Evolutionary conservation across 2,888 invertebrate genomes (phyloP), one percentile per base, ranked within the genome.

Genomic region (Resseliella maxima): DNA sequence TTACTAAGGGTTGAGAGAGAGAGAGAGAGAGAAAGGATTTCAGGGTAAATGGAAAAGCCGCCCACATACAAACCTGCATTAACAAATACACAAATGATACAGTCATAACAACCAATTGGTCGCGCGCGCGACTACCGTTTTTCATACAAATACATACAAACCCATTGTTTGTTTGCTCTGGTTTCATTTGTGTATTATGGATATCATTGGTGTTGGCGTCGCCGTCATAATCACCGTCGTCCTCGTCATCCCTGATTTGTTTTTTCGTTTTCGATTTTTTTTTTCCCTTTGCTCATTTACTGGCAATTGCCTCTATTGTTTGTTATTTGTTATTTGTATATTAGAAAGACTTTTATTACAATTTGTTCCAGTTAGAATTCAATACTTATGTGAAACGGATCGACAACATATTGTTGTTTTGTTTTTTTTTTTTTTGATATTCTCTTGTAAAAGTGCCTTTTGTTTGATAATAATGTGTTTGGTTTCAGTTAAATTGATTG

Each of bases 311-410:
- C 27, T 59, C n/a, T 24, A n/a, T n/a, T n/a, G n/a, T n/a, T n/a
- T n/a, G n/a, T 27, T 72, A 12, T 15, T 59, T 15, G 59, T 59
- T 0, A 2, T 31, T 15, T 72, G 31, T 72, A 72, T 72, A 72
- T 72, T 31, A 31, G 72, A 72, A 72, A 15, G 72, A 72, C 35
- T 72, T 72, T 31, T 15, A 27, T 72, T 72, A 31, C 31, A 31
- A 72, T 18, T 72, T 35, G 72, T 15, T 72, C 72, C 72, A 72
- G 72, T 72, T 72, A 72, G 72, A 31, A 72, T 72, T 72, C 72
- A 72, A 72, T 72, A 31, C 10, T 72, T 72, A 31, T 72, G 72
- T 35, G 72, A 72, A 72, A 31, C 72, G 31, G 72, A 72, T 18
- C 27, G 3, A 21, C 31, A 27, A 27, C 24, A 5, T 18, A 15